Evolutionary conservation across 2,888 invertebrate genomes (phyloP).

Genomic region (Zaprionus bogoriensis): DNA sequence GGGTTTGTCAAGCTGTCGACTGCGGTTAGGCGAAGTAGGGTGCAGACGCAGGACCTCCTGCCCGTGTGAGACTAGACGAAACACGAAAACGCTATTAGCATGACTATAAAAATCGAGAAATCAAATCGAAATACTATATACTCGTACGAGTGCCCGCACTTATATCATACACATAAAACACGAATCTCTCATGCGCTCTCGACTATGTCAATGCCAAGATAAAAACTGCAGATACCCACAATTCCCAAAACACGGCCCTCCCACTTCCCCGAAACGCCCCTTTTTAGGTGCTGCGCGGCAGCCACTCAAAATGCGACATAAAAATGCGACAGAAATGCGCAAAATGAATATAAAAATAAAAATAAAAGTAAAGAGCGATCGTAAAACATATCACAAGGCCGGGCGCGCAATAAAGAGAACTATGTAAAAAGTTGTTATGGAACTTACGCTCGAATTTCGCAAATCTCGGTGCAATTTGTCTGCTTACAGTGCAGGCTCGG

Average conservation of each 20-base stretch:
- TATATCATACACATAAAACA: conserved; percentile 8
- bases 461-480: conserved; percentile 6
- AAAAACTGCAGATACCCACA: conserved; percentile 38
- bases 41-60: conserved; percentile 6
- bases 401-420: conserved; percentile 15
- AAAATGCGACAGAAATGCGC: conserved; percentile 53
- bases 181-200: background rate
- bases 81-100: conserved; percentile 75
- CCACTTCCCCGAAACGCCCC: background rate
- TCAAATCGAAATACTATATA: conserved; percentile 47
- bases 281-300: conserved; percentile 13
- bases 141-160: no score
- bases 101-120: conserved; percentile 59
- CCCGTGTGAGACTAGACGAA: conserved; percentile 54
- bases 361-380: conserved; percentile 47
- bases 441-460: conserved; percentile 22
- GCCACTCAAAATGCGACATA: conserved; percentile 56
- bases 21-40: conserved; percentile 11
- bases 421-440: conserved; percentile 28
- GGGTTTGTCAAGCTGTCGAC: conserved; percentile 47
- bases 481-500: background rate
- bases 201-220: conserved; percentile 41
- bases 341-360: conserved; percentile 35
- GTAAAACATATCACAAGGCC: conserved; percentile 33
- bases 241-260: background rate